A percentile compares a stretch with the other conserved stretches of the same genome.
phyloP scores from a whole-genome alignment of 2,113 vertebrate genomes.

The Dasypus novemcinctus region DNA sequence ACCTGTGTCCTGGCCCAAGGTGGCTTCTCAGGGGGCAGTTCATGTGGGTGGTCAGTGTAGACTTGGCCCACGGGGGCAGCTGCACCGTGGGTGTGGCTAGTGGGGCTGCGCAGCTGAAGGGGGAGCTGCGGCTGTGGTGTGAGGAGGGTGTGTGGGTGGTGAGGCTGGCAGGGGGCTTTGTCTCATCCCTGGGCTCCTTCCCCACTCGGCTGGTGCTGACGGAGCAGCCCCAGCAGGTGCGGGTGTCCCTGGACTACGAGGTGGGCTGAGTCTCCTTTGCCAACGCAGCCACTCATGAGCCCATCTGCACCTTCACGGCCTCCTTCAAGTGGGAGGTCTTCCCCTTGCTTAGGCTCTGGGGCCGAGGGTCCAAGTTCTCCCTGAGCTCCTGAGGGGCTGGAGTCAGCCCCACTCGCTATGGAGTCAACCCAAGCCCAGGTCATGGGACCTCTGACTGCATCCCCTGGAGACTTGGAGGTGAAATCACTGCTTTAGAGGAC shows the following conservation, averaged over 20 bases:
- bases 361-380: constrained; percentile 65
- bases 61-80: too few species aligned
- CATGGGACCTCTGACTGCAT: too few species aligned
- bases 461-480: too few species aligned
- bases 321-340: constrained; percentile 84
- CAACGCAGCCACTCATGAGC: constrained; percentile 77
- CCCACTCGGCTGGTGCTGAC: too few species aligned
- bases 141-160: constrained; percentile 72
- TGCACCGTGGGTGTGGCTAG: constrained; percentile 60
- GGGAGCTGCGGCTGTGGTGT: constrained; percentile 60
- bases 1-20: constrained; percentile 77
- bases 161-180: constrained; percentile 69
- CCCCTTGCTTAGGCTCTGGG: constrained; percentile 83
- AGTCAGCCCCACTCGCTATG: neutral
- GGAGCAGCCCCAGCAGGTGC: too few species aligned
- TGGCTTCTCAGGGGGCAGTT: too few species aligned
- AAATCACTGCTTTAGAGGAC: too few species aligned
- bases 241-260: too few species aligned
- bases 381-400: constrained; percentile 48
- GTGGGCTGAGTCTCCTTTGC: too few species aligned
- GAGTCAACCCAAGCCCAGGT: neutral
- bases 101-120: constrained; percentile 9
- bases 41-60: too few species aligned
- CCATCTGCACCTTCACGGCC: constrained; percentile 87
- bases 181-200: constrained; percentile 65